These are phyloP conservation scores for Caracal caracal DNA, from an alignment of 2,113 vertebrate genomes.

Conservation along the genomic window DNA sequence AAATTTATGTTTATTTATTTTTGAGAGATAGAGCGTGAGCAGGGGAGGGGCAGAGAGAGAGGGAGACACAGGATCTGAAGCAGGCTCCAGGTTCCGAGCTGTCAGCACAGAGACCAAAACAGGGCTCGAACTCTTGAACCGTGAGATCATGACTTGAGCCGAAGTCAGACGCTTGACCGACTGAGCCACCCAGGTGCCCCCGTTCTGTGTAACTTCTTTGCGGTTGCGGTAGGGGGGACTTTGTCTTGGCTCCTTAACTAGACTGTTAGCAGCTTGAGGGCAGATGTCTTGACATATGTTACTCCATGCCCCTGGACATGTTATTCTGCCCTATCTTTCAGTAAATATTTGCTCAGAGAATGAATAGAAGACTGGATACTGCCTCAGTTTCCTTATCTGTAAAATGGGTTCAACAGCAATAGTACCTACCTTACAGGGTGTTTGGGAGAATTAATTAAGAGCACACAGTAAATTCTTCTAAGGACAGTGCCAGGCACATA, in stretches of 20 bases:
- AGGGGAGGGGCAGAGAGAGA: too few relatives aligned
- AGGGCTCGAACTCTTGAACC: too few relatives aligned
- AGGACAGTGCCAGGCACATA: background rate
- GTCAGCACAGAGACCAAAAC: too few relatives aligned
- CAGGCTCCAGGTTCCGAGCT: too few relatives aligned
- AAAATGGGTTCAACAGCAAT: background rate
- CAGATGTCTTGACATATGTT: too few relatives aligned
- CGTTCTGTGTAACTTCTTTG: background rate
- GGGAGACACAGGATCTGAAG: too few relatives aligned
- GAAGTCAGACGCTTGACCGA: too few relatives aligned
- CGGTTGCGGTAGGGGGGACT: background rate
- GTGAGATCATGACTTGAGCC: too few relatives aligned
- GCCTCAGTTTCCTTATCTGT: background rate
- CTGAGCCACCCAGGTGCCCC: too few relatives aligned
- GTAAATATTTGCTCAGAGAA: background rate
- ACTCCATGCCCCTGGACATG: background rate
- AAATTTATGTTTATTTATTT: too few relatives aligned
- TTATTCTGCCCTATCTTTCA: background rate
- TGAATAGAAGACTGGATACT: background rate
- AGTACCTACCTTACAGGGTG: background rate
- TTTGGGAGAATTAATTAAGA: background rate
- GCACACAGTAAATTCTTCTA: background rate
- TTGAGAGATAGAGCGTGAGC: too few relatives aligned
- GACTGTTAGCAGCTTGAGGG: background rate
- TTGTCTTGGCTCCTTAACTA: background rate